Percentiles rank a stretch among this genome's conserved stretches.
Conservation (phyloP, 1,140 invertebrate species). For the Lepeophtheirus salmonis region DNA sequence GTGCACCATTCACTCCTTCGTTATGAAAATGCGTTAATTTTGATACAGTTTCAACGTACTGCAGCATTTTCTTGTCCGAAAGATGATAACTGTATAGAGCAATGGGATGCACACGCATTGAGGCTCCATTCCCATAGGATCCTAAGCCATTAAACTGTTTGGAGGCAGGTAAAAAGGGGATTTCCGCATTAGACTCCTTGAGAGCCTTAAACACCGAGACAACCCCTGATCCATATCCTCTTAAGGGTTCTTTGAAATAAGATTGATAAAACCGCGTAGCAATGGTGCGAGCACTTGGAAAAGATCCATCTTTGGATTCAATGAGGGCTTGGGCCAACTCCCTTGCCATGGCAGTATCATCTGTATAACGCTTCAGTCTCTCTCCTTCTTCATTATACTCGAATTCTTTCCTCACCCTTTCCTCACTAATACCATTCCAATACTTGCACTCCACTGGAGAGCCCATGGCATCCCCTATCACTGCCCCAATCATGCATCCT, state of each 20-base stretch:
- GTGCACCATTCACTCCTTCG: conserved; percentile 43
- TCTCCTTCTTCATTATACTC: neutral
- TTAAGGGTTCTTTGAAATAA: conserved; percentile 25
- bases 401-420: neutral
- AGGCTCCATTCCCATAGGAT: conserved; percentile 29
- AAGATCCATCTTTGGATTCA: conserved; percentile 32
- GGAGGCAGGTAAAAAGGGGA: conserved; percentile 28
- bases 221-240: conserved; percentile 29
- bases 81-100: conserved; percentile 38
- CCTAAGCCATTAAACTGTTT: conserved; percentile 31
- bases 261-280: conserved; percentile 26
- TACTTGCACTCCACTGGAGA: conserved; percentile 3
- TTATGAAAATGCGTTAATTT: conserved; percentile 46
- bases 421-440: neutral
- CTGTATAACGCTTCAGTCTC: conserved; percentile 39
- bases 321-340: conserved; percentile 42
- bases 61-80: conserved; percentile 32
- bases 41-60: conserved; percentile 33
- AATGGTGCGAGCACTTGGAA: neutral
- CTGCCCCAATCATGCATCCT: conserved; percentile 9
- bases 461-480: conserved; percentile 8
- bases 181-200: conserved; percentile 23
- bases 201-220: conserved; percentile 26
- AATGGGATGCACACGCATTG: conserved; percentile 53
- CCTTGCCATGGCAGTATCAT: conserved; percentile 57